A percentile compares a stretch with the other conserved stretches of the same genome.
phyloP scores from a whole-genome alignment of 2,113 vertebrate genomes.

The Amblyornis subalaris region DNA sequence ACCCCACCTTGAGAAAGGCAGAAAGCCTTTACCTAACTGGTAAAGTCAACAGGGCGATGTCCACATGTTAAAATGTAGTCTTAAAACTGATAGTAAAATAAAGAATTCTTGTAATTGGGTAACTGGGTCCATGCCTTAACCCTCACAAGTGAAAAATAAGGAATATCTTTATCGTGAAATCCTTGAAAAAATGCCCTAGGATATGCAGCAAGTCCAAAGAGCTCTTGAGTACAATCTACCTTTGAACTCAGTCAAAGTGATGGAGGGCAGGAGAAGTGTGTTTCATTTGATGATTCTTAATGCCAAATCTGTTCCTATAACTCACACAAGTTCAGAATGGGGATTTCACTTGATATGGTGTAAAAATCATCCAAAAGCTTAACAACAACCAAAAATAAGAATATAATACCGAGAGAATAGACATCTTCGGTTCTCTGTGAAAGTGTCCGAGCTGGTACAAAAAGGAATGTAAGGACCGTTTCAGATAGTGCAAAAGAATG shows the following conservation, averaged over 20 bases:
- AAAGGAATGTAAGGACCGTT: neutral
- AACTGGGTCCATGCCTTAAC: neutral
- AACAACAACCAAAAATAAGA: neutral
- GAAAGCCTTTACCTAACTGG: neutral
- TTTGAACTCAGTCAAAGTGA: neutral
- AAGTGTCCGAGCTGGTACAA: neutral
- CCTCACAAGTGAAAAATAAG: conserved; percentile 43
- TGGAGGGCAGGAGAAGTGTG: neutral
- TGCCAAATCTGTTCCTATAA: neutral
- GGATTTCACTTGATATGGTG: neutral
- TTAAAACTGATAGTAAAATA: neutral
- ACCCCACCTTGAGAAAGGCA: neutral
- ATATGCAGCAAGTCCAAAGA: neutral
- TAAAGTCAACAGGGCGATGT: neutral
- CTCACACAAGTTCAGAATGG: neutral
- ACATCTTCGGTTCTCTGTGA: neutral
- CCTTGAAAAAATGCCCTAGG: neutral
- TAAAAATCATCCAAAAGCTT: neutral
- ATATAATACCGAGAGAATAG: neutral
- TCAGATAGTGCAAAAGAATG: neutral
- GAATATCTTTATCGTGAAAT: conserved; percentile 14
- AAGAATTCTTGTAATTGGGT: neutral
- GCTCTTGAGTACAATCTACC: neutral
- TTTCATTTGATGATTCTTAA: neutral
- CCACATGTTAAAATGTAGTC: neutral